Conservation (phyloP, 2,888 invertebrate genomes). For the Anticlea derivata region DNA sequence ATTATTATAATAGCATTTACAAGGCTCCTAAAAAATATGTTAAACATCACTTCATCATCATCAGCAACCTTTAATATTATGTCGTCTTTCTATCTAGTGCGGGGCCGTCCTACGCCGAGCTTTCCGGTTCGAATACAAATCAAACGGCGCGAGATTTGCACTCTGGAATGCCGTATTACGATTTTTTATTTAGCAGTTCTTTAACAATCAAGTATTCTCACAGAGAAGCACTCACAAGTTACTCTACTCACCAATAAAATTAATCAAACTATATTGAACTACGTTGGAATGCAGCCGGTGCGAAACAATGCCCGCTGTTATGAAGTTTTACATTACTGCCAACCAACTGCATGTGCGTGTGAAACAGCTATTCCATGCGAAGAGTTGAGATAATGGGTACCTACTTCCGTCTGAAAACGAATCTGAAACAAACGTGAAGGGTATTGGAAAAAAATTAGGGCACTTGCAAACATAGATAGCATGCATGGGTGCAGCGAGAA, state of each 20-base stretch:
- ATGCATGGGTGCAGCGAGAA: slow-evolving; percentile 2
- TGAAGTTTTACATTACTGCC: slow-evolving; percentile 14
- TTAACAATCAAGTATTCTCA: too few species aligned
- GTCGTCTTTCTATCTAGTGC: too few species aligned
- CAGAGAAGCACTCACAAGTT: neutral
- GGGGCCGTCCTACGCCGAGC: too few species aligned
- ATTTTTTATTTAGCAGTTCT: too few species aligned
- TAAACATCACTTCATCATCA: too few species aligned
- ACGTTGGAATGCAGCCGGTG: slow-evolving; percentile 31
- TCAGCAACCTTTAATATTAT: too few species aligned
- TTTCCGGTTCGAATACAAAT: too few species aligned
- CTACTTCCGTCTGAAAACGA: slow-evolving; percentile 33
- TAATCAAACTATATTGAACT: slow-evolving; percentile 16
- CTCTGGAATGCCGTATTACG: too few species aligned
- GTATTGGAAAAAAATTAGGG: slow-evolving; percentile 59
- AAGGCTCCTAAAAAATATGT: too few species aligned
- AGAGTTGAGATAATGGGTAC: slow-evolving; percentile 13
- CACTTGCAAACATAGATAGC: slow-evolving; percentile 12
- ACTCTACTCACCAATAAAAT: slow-evolving; percentile 17
- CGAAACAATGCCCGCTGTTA: slow-evolving; percentile 24
- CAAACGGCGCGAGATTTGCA: too few species aligned
- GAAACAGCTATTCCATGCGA: neutral
- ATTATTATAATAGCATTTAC: too few species aligned
- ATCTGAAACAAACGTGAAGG: slow-evolving; percentile 45
- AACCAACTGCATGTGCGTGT: neutral